These are phyloP conservation scores for Babylonia areolata DNA, from an alignment of 1,140 invertebrate species.

Conservation along the genomic window DNA sequence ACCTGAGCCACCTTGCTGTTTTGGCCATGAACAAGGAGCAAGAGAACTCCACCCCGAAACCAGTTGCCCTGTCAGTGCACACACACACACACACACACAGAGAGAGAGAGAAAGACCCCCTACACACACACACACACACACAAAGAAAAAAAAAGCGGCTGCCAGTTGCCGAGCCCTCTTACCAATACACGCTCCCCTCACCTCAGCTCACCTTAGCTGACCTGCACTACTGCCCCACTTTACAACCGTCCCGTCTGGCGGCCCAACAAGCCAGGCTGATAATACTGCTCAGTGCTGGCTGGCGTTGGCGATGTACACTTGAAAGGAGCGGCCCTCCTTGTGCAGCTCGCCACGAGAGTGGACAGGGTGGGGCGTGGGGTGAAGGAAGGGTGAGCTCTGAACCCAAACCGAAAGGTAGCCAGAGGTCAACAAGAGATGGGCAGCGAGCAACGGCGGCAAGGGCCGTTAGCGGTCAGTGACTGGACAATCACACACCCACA, in stretches of 20 bases:
- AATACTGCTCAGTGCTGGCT: slow-evolving; percentile 12
- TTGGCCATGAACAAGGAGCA: too few relatives aligned
- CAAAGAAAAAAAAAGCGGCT: slow-evolving; percentile 24
- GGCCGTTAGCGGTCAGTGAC: background rate
- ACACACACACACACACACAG: slow-evolving; percentile 35
- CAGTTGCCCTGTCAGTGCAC: slow-evolving; percentile 4
- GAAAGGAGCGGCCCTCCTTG: too few relatives aligned
- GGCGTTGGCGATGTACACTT: too few relatives aligned
- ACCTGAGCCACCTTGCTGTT: slow-evolving; percentile 18
- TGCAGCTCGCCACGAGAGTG: too few relatives aligned
- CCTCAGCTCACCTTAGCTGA: slow-evolving; percentile 43
- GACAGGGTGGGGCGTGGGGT: too few relatives aligned
- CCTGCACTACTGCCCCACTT: slow-evolving; percentile 52
- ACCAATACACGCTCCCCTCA: too few relatives aligned
- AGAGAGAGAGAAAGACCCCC: too few relatives aligned
- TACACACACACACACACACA: slow-evolving; percentile 31
- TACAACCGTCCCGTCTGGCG: background rate
- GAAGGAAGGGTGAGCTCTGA: background rate
- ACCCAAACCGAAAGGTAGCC: background rate
- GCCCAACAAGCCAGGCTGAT: slow-evolving; percentile 47
- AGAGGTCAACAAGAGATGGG: background rate
- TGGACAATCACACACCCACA: too few relatives aligned
- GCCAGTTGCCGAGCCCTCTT: slow-evolving; percentile 27
- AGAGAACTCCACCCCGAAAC: slow-evolving; percentile 39
- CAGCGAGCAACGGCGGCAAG: too few relatives aligned